These are phyloP conservation scores for human (Homo sapiens) DNA, from an alignment of 2,113 vertebrate genomes.

Conservation along the genomic window DNA sequence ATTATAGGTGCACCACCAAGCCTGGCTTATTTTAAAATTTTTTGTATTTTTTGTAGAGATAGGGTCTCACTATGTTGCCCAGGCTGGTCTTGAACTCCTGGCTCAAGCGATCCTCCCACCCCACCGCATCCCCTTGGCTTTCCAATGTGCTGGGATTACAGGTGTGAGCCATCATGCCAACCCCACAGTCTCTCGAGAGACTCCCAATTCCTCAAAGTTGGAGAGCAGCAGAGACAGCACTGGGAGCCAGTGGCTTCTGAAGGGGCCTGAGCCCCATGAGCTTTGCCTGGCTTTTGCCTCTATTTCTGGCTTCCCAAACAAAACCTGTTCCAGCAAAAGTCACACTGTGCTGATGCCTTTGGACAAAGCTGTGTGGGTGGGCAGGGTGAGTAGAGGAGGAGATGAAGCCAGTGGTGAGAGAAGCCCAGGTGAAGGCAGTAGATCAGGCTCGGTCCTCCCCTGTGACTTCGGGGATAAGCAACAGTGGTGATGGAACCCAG, in stretches of 20 bases:
- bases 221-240: not conserved
- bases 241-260: not conserved
- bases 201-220: not conserved
- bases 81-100: too few species aligned
- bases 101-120: too few species aligned
- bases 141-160: too few species aligned
- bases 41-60: too few species aligned
- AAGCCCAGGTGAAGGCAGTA: not conserved
- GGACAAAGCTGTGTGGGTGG: not conserved
- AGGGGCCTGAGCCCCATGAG: not conserved
- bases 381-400: not conserved
- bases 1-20: too few species aligned
- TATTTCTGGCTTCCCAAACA: not conserved
- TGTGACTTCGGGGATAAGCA: too few species aligned
- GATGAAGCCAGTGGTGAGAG: not conserved
- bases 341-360: not conserved
- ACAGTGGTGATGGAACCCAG: fast-evolving
- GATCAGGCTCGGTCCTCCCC: not conserved
- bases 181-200: not conserved
- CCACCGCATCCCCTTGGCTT: too few species aligned
- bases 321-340: not conserved
- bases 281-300: not conserved
- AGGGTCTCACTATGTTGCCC: too few species aligned
- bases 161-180: too few species aligned
- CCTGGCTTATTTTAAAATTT: too few species aligned